Base-by-base conservation (phyloP, 2,888 invertebrate species). In the Serrognathus titanus region DNA sequence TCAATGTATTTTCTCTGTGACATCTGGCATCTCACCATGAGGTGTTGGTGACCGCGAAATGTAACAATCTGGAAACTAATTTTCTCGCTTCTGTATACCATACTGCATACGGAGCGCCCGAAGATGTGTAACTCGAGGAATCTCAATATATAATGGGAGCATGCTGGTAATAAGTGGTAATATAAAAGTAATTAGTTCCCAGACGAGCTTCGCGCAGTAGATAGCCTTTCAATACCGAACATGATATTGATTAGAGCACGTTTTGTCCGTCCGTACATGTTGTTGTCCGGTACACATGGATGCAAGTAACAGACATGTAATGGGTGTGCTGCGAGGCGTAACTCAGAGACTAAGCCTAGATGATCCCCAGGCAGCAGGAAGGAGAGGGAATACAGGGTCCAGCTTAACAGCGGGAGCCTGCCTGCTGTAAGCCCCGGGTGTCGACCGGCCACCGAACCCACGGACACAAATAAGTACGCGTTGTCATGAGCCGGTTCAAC, bases 401-500 rank as follows among this genome's bases (percentile, higher is more conserved):
- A 51, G 58, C 58, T 58, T 58, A 58, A 58, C 58, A 58, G 53
- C 58, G 51, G 58, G 58, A 58, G 58, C 58, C 43, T 43, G 65
- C 64, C 63, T 62, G 62, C 57, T 60, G 58, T 63, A 63, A 67
- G 64, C 65, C 69, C 67, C 69, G 70, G 71, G 72, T 71, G 71
- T 72, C 70, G 72, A 72, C 73, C 74, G 73, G 73, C 71, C 75
- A 74, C 73, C 74, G 73, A 74, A 74, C 75, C 71, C 73, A 70
- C 67, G 70, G 70, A 69, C 70, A 70, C 71, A 71, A 72, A 63
- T 63, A 62, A 59, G 59, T 60, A 58, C 57, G 59, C 55, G 53
- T 50, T 51, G 57, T 58, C 58, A 52, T 52, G 55, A 58, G 58
- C 58, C 58, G 58, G 58, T 58, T 58, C 58, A 46, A 41, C 49